These are phyloP conservation scores for Coptodon bakossiorum DNA, from an alignment of 2,113 vertebrate genomes.

Conservation along the genomic window DNA sequence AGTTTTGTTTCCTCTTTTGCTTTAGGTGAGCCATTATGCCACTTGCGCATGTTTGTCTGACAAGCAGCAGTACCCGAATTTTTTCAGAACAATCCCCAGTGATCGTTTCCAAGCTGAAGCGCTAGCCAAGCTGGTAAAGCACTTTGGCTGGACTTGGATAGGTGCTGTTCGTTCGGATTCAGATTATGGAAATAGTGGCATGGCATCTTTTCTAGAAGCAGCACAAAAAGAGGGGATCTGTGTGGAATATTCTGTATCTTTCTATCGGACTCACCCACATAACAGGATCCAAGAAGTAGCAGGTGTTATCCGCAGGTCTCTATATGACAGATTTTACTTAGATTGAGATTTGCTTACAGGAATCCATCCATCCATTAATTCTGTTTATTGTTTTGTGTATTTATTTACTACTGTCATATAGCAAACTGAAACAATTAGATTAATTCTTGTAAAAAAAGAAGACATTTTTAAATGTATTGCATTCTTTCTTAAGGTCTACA, in stretches of 20 bases:
- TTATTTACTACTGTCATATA: not conserved
- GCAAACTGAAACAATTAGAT: constrained; percentile 6
- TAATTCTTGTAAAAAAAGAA: too few species aligned
- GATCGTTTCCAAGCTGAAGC: not conserved
- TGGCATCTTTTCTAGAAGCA: not conserved
- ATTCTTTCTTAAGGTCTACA: constrained; percentile 37
- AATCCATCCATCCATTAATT: not conserved
- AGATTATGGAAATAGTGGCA: not conserved
- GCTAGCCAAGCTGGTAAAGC: not conserved
- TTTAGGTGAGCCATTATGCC: constrained; percentile 50
- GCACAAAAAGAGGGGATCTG: not conserved
- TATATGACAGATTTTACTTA: rapidly evolving
- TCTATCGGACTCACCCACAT: not conserved
- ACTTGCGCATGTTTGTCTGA: constrained; percentile 65
- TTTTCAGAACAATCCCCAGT: constrained; percentile 35
- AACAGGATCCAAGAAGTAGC: not conserved
- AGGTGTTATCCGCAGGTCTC: rapidly evolving
- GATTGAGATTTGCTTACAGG: constrained; percentile 56
- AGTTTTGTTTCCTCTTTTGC: not conserved
- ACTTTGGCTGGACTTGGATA: not conserved
- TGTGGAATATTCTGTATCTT: not conserved
- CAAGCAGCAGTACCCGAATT: constrained; percentile 58
- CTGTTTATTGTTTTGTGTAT: rapidly evolving
- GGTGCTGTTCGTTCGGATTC: not conserved
- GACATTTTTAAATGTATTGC: not conserved